A percentile compares a stretch with the other conserved stretches of the same genome.
phyloP scores from a whole-genome alignment of 1,140 invertebrate genomes.

The Neodiprion virginianus region DNA sequence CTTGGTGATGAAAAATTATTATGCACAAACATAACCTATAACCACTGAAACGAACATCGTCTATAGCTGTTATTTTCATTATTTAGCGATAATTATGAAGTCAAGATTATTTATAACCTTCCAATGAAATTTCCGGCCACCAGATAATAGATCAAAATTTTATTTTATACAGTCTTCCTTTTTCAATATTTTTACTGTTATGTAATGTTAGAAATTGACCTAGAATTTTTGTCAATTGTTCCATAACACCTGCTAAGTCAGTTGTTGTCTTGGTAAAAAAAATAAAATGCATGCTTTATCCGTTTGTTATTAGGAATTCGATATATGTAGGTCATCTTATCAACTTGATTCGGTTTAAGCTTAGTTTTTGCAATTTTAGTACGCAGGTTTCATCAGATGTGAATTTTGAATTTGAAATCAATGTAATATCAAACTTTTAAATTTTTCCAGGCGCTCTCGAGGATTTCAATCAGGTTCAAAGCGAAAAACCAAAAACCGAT shows the following conservation, averaged over 20 bases:
- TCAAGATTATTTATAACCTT: too few species aligned
- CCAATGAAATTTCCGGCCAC: too few species aligned
- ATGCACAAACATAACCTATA: too few species aligned
- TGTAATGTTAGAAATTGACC: not conserved
- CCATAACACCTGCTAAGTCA: not conserved
- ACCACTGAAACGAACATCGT: too few species aligned
- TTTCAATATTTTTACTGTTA: not conserved
- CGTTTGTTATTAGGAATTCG: too few species aligned
- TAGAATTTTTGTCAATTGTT: not conserved
- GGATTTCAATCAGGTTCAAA: constrained; percentile 54
- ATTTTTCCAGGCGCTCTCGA: constrained; percentile 57
- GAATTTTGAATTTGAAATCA: constrained; percentile 8
- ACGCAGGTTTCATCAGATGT: constrained; percentile 6
- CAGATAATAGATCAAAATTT: not conserved
- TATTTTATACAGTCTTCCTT: not conserved
- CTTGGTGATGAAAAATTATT: not conserved
- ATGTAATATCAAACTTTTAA: not conserved
- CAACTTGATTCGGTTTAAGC: not conserved
- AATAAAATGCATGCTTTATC: too few species aligned
- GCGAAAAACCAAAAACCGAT: constrained; percentile 34
- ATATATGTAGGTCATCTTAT: too few species aligned
- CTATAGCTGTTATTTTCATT: too few species aligned
- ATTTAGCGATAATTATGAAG: too few species aligned
- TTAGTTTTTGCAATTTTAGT: not conserved
- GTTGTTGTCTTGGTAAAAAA: too few species aligned